Base-by-base conservation (phyloP, 2,797 vertebrate genomes). In the Tangara arthus region DNA sequence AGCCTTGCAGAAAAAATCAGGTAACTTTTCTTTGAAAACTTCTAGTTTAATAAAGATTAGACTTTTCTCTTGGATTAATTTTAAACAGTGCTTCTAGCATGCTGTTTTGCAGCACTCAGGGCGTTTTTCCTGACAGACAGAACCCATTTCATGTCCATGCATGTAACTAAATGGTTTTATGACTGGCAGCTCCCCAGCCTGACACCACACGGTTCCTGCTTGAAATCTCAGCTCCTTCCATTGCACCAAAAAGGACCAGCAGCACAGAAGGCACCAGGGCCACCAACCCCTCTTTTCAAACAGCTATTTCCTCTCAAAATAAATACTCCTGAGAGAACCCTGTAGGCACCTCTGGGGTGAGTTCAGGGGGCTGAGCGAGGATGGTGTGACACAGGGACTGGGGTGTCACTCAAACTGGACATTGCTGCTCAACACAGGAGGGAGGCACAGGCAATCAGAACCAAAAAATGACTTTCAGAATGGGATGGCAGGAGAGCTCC, bases 361-460 rank as follows among this genome's bases (percentile, higher is more conserved):
- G 19, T 44, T 41, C 39, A 61, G 34, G 34, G 42, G 41, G 37
- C 39, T 17, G 66, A 66, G 23, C 3, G 16, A 76, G 64, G 52
- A 30, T 1, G 24, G 21, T 1, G 6, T 24, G 79, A 61, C 70
- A 53, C 41, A 53, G 21, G 20, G 61, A 55, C 39, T 3, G 39
- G 12, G 10, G 46, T 8, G n/a, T 2, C 12, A 15, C 77, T 35
- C 3, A 3, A 87, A 53, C 41, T 41, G 39, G 30, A 32, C 0
- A 0, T 1, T 46, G 42, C 46, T 49, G 8, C 0, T 23, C 76
- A 82, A 26, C 0, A 5, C 27, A 85, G 60, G 27, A 55, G 22
- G 34, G 20, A 80, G 46, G 39, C 42, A 53, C 35, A 47, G 50
- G 39, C 1, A 0, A 50, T 8, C 50, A 90, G 47, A 77, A 55